Percentiles rank a stretch among this genome's conserved stretches.
These are phyloP conservation scores for Pachyseris speciosa DNA, from an alignment of 64 coral and sea anemone genomes.

Conservation along the genomic window DNA sequence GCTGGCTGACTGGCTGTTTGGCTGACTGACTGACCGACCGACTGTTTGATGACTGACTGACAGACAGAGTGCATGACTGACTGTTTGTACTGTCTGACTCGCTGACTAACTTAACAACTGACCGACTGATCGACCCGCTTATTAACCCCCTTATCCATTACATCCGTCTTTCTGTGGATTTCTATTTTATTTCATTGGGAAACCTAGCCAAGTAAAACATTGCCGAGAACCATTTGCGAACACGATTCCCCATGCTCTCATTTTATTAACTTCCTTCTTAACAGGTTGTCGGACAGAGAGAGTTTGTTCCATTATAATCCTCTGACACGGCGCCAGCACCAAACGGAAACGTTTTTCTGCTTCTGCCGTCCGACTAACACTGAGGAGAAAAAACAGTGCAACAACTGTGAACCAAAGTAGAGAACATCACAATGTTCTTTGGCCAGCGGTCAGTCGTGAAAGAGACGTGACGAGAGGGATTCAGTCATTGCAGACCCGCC, in stretches of 20 bases:
- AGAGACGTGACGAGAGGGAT: constrained; percentile 7
- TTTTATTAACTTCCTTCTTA: background rate
- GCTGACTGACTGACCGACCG: background rate
- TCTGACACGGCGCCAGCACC: background rate
- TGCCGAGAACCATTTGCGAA: too few relatives aligned
- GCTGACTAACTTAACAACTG: too few relatives aligned
- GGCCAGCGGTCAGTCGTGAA: constrained; percentile 3
- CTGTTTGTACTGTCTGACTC: too few relatives aligned
- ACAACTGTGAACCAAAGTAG: background rate
- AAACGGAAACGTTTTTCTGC: background rate
- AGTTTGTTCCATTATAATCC: constrained; percentile 8
- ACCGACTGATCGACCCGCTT: too few relatives aligned
- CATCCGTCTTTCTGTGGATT: too few relatives aligned
- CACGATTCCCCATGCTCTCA: background rate
- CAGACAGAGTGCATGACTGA: background rate
- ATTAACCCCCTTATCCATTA: too few relatives aligned
- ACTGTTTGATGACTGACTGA: background rate
- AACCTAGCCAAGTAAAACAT: too few relatives aligned
- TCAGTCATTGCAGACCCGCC: background rate
- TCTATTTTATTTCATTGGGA: too few relatives aligned
- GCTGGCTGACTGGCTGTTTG: background rate
- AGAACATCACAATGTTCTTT: background rate
- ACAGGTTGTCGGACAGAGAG: background rate
- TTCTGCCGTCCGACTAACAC: background rate
- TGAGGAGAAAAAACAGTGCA: background rate